Evolutionary conservation across 2,113 vertebrate species (phyloP).

Genomic region (Xyrauchen texanus): DNA sequence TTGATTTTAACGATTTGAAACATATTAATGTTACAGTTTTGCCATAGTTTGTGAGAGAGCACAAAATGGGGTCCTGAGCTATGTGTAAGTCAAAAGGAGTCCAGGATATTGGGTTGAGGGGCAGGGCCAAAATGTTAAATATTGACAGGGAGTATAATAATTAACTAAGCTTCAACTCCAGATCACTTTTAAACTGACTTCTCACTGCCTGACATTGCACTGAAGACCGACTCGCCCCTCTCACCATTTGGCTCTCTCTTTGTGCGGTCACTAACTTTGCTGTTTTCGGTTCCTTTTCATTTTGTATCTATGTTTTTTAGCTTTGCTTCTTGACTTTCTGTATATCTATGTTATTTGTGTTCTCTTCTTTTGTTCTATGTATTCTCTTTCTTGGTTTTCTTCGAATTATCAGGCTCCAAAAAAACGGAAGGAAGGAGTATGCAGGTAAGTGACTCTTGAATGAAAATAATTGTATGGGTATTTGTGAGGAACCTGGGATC

Average conservation of each 20-base stretch:
- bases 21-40: too few relatives aligned
- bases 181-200: slow-evolving; percentile 72
- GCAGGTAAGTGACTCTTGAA: slow-evolving; percentile 24
- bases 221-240: slow-evolving; percentile 50
- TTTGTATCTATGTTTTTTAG: neutral
- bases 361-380: neutral
- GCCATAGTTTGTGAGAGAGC: neutral
- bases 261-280: neutral
- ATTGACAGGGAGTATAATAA: slow-evolving; percentile 77
- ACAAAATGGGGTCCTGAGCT: slow-evolving; percentile 6
- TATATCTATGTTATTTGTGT: neutral
- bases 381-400: neutral
- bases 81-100: slow-evolving; percentile 62
- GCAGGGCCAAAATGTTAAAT: slow-evolving; percentile 77
- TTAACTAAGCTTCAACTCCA: slow-evolving; percentile 72
- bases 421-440: neutral
- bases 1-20: too few relatives aligned
- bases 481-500: neutral
- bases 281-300: neutral
- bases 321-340: neutral
- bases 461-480: neutral
- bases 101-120: slow-evolving; percentile 77
- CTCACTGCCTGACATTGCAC: slow-evolving; percentile 64
- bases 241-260: neutral
- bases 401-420: neutral